Base-by-base conservation (phyloP, 1,140 invertebrate species). In the Neodiprion pinetum region DNA sequence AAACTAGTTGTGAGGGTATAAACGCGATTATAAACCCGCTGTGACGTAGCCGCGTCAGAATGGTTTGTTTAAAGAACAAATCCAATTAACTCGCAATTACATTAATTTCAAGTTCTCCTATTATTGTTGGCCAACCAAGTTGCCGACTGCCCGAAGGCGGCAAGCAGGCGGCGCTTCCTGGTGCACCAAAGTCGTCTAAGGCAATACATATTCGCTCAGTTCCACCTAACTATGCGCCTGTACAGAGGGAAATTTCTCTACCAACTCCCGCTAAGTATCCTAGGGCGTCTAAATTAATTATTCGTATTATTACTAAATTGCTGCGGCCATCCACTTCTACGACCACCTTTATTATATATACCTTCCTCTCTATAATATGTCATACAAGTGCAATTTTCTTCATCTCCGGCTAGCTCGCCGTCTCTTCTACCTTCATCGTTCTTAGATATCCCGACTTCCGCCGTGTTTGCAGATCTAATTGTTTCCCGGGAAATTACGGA, bases 61-160 rank as follows among this genome's bases (percentile, higher is more conserved):
- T 17, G 53, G 53, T 61, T 61, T 61, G 53, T 61, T 61, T 61
- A 61, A 61, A 5, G 53, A 61, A 61, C 53, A 61, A 61, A 61
- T 61, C 53, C 53, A 61, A 61, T 61, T 61, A 61, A 61, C 53
- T 61, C 53, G 53, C 53, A 61, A 61, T 61, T 61, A 61, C 53
- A 61, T 61, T 61, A 61, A 61, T 61, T 61, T 61, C 9, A 61
- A 61, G 53, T 61, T 61, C 9, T 61, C 53, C 11, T 61, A 61
- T 61, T 61, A 61, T 61, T 61, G 53, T 61, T 61, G 53, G 53
- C 53, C 53, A 61, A 61, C 53, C 53, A 61, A 61, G 53, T 61
- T 61, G 53, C 53, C 53, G 53, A 61, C 53, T 61, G 53, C 11
- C 53, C 53, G 11, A 61, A 61, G 53, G 53, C 53, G 4, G 53